Evolutionary conservation across 2,113 vertebrate genomes (phyloP).

Genomic region (Cathartes aura): DNA sequence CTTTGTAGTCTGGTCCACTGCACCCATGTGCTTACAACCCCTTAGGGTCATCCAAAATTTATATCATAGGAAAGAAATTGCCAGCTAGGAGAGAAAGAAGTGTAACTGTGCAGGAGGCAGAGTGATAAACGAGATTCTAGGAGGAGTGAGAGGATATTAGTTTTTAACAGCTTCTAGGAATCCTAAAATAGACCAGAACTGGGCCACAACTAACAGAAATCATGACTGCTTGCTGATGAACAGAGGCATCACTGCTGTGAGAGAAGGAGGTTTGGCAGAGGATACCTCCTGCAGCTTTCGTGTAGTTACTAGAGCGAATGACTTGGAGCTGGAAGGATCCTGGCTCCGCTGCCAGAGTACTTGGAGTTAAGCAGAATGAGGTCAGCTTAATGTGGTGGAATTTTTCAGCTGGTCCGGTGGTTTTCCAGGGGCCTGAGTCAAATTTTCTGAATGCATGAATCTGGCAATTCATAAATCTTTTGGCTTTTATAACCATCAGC

Average conservation of each 20-base stretch:
- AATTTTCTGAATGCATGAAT: neutral
- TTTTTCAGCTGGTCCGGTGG: constrained; percentile 18
- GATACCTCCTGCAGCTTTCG: neutral
- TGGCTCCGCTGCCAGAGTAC: neutral
- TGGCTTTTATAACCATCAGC: neutral
- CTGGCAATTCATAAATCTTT: neutral
- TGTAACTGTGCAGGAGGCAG: neutral
- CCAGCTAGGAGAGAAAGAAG: neutral
- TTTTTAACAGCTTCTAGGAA: constrained; percentile 35
- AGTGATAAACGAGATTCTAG: constrained; percentile 29
- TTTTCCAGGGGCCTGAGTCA: constrained; percentile 24
- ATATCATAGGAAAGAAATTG: neutral
- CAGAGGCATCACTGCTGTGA: neutral
- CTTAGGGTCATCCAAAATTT: neutral
- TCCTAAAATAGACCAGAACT: constrained; percentile 40
- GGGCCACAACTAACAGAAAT: neutral
- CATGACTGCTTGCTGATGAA: neutral
- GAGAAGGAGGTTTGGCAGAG: constrained; percentile 27
- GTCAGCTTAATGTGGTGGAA: constrained; percentile 20
- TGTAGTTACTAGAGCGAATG: neutral
- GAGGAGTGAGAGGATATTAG: neutral
- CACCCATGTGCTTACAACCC: neutral
- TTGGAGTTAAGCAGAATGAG: constrained; percentile 18
- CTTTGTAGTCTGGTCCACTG: neutral
- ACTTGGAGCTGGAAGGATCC: neutral